A percentile compares a stretch with the other conserved stretches of the same genome.
These are phyloP conservation scores for Pantherophis guttatus DNA, from an alignment of 2,113 vertebrate genomes.

Conservation along the genomic window DNA sequence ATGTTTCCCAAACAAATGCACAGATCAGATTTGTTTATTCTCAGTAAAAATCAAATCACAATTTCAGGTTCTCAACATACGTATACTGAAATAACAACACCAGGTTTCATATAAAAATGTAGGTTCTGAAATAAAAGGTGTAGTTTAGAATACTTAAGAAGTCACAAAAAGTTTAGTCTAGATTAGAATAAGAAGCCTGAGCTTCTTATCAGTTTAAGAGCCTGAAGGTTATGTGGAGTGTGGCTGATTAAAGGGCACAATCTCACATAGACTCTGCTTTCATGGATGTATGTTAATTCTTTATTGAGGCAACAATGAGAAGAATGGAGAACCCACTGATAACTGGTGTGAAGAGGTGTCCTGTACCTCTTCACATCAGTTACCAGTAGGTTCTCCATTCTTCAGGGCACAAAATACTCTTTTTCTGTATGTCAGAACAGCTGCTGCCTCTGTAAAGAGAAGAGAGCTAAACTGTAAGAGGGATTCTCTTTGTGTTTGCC, in stretches of 20 bases:
- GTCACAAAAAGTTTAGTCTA: neutral
- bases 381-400: neutral
- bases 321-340: neutral
- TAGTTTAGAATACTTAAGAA: neutral
- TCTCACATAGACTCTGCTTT: neutral
- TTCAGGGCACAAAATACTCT: neutral
- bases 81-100: neutral
- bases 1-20: neutral
- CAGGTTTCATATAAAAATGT: neutral
- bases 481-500: constrained; percentile 16
- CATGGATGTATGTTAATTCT: neutral
- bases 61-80: neutral
- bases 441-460: constrained; percentile 20
- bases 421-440: constrained; percentile 12
- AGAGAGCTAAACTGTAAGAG: constrained; percentile 22
- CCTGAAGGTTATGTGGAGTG: neutral
- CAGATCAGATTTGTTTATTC: neutral
- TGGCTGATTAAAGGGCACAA: neutral
- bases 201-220: neutral
- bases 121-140: neutral
- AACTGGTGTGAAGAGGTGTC: constrained; percentile 18
- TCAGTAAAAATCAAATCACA: neutral
- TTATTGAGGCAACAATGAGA: accelerated
- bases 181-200: neutral
- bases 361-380: constrained; percentile 17